Conservation (phyloP, 2,797 vertebrate species). For the Enteromius radiatus region DNA sequence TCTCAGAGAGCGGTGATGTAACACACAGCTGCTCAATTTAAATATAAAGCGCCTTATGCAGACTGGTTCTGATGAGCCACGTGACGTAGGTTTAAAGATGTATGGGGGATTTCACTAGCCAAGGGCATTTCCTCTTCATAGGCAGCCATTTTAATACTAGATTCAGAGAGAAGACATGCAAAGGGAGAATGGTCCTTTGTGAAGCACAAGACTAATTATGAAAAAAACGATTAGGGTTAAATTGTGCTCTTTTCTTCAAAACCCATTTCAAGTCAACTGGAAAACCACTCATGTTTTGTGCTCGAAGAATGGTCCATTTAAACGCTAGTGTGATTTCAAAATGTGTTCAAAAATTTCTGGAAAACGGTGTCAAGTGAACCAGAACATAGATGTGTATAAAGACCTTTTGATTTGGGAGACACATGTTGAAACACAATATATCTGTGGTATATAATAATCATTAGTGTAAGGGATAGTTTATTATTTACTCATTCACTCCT, state of each 20-base stretch:
- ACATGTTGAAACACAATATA: background rate
- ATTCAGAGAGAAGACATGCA: slow-evolving; percentile 12
- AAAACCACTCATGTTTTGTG: background rate
- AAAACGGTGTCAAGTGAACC: background rate
- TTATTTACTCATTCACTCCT: background rate
- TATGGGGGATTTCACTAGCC: background rate
- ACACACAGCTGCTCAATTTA: slow-evolving; percentile 72
- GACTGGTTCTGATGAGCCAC: slow-evolving; percentile 33
- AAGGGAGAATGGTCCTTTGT: background rate
- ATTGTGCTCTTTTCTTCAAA: slow-evolving; percentile 29
- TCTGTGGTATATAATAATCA: background rate
- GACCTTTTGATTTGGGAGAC: background rate
- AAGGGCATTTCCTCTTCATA: slow-evolving; percentile 21
- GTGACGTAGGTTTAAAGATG: slow-evolving; percentile 31
- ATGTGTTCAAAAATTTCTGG: background rate
- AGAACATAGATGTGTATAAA: background rate
- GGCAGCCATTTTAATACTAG: slow-evolving; percentile 54
- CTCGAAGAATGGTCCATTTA: background rate
- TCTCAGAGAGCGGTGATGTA: slow-evolving; percentile 65
- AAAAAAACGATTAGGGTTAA: slow-evolving; percentile 30
- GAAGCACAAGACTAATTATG: slow-evolving; percentile 14
- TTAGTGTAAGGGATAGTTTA: background rate
- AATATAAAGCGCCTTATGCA: slow-evolving; percentile 67
- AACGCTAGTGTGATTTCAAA: background rate
- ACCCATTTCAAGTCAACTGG: background rate